Evolutionary conservation across 92 coral and sea anemone species (phyloP).

Genomic region (Actinernus sp.): DNA sequence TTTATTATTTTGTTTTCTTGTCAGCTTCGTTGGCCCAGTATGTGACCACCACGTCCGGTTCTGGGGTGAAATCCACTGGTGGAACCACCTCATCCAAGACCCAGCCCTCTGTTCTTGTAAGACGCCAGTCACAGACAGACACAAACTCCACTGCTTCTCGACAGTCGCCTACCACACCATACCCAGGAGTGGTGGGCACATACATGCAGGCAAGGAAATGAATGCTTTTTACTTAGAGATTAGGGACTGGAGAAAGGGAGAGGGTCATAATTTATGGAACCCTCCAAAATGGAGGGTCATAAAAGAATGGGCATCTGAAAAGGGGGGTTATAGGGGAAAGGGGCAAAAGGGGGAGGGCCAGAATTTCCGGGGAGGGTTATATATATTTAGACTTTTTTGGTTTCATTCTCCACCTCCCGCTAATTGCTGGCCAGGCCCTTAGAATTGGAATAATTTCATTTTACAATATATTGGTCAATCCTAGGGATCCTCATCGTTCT

Average conservation of each 20-base stretch:
- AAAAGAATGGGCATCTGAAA: too few species aligned
- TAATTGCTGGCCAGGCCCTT: too few species aligned
- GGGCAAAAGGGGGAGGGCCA: too few species aligned
- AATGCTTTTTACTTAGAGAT: background rate
- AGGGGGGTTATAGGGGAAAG: too few species aligned
- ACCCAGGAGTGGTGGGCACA: conserved; percentile 78
- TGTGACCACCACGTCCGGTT: conserved; percentile 23
- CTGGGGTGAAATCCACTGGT: conserved; percentile 4
- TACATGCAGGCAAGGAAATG: conserved; percentile 73
- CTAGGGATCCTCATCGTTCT: too few species aligned
- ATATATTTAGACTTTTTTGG: too few species aligned
- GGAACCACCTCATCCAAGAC: conserved; percentile 32
- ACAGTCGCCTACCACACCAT: conserved; percentile 71
- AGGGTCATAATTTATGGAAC: too few species aligned
- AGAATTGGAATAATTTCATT: too few species aligned
- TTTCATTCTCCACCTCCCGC: too few species aligned
- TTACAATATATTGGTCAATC: too few species aligned
- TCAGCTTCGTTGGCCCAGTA: background rate
- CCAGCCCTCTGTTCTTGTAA: conserved; percentile 39
- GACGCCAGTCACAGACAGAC: conserved; percentile 71
- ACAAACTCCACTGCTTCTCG: conserved; percentile 15
- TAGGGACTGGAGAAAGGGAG: background rate
- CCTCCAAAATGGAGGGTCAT: too few species aligned
- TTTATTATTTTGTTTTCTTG: background rate
- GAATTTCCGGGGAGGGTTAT: too few species aligned